A percentile compares a stretch with the other conserved stretches of the same genome.
Conservation (phyloP, 2,113 vertebrate genomes). For the Madoqua kirkii region DNA sequence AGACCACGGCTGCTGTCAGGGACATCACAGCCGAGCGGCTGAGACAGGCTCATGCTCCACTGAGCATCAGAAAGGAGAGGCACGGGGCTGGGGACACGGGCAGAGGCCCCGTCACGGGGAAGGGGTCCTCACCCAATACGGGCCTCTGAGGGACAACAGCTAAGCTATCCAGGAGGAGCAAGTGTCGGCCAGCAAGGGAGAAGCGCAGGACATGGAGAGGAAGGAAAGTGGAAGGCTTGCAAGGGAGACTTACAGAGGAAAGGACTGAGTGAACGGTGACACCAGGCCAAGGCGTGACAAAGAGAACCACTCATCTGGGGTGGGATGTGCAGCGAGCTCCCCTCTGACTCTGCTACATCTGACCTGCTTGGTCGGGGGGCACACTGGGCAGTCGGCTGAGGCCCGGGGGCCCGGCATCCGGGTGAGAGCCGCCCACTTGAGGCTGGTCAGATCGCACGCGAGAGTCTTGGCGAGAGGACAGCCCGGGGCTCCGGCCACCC, state of each 20-base stretch:
- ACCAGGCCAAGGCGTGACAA: background rate
- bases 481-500: background rate
- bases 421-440: background rate
- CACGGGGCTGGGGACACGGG: background rate
- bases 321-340: background rate
- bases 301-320: background rate
- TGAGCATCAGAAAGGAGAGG: background rate
- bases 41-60: background rate
- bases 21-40: background rate
- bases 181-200: background rate
- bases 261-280: background rate
- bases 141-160: background rate
- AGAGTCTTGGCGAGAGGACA: background rate
- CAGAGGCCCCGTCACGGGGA: background rate
- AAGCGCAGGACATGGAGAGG: background rate
- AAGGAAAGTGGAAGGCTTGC: background rate
- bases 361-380: background rate
- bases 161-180: background rate
- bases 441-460: background rate
- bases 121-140: background rate
- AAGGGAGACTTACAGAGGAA: background rate
- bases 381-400: background rate
- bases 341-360: background rate
- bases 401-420: background rate
- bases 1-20: background rate